Evolutionary conservation across 1,140 invertebrate species (phyloP).

Genomic region (Agraylea sexmaculata): DNA sequence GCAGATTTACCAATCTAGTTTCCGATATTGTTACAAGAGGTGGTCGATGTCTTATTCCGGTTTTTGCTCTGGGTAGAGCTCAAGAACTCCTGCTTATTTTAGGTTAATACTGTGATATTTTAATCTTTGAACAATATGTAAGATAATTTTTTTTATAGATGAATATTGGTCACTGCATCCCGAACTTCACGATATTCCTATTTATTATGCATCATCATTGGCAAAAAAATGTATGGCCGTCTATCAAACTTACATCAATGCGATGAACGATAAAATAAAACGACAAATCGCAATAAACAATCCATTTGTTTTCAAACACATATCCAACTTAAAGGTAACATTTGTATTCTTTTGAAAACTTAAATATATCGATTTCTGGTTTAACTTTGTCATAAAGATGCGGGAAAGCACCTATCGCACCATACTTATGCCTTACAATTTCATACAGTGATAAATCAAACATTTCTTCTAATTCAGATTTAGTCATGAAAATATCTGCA

Average conservation of each 20-base stretch:
- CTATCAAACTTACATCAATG: constrained; percentile 98
- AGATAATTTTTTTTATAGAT: constrained; percentile 44
- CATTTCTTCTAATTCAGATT: constrained; percentile 69
- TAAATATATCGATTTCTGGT: constrained; percentile 56
- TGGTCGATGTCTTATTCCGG: constrained; percentile 94
- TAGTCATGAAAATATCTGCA: constrained; percentile 69
- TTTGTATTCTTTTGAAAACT: constrained; percentile 16
- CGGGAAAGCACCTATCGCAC: constrained; percentile 61
- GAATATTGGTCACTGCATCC: constrained; percentile 98
- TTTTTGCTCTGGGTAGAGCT: constrained; percentile 95
- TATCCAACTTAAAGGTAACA: constrained; percentile 89
- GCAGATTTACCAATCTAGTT: constrained; percentile 86
- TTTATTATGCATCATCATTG: constrained; percentile 97
- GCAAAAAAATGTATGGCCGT: constrained; percentile 99
- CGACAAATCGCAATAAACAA: constrained; percentile 96
- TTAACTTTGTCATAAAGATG: constrained; percentile 77
- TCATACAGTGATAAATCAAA: constrained; percentile 73
- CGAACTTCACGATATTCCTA: constrained; percentile 96
- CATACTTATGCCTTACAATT: constrained; percentile 47
- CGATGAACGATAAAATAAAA: constrained; percentile 97
- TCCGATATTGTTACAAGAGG: constrained; percentile 93
- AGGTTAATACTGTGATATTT: constrained; percentile 33
- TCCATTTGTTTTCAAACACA: constrained; percentile 98
- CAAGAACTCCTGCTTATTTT: constrained; percentile 93
- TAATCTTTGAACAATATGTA: constrained; percentile 4